A percentile compares a stretch with the other conserved stretches of the same genome.
These are phyloP conservation scores for Amphilophus citrinellus DNA, from an alignment of 2,113 vertebrate genomes.

Conservation along the genomic window DNA sequence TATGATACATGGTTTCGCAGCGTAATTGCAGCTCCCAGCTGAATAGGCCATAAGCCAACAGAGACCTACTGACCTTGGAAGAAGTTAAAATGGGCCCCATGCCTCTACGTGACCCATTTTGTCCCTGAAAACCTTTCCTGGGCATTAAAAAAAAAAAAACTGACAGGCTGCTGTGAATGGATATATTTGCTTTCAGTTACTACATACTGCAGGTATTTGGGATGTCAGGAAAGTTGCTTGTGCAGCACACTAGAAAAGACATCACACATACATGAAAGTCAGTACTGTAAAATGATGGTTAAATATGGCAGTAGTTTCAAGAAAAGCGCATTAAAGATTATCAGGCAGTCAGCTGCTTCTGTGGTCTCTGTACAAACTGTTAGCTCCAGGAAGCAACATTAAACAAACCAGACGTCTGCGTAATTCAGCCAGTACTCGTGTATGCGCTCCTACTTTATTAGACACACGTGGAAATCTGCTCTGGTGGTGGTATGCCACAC, in stretches of 20 bases:
- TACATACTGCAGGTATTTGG: neutral
- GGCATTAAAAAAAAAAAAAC: constrained; percentile 42
- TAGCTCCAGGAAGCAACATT: constrained; percentile 24
- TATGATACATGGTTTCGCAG: constrained; percentile 63
- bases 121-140: constrained; percentile 29
- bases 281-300: neutral
- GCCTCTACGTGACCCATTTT: constrained; percentile 61
- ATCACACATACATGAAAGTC: constrained; percentile 18
- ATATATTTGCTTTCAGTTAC: constrained; percentile 23
- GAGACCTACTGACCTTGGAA: constrained; percentile 75
- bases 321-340: neutral
- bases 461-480: constrained; percentile 40
- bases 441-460: constrained; percentile 41
- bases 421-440: constrained; percentile 14
- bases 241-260: neutral
- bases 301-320: constrained; percentile 11
- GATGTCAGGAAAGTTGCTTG: constrained; percentile 2
- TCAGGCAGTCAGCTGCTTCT: constrained; percentile 5
- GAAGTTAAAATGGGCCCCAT: constrained; percentile 41
- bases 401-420: constrained; percentile 20
- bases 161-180: constrained; percentile 43
- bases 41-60: constrained; percentile 64
- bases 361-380: constrained; percentile 14
- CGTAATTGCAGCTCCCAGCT: constrained; percentile 75
- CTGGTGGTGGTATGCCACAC: constrained; percentile 24